Evolutionary conservation across 1,140 invertebrate species (phyloP), one percentile per base, ranked within the genome.

Genomic region (Brachionus rotundiformis): DNA sequence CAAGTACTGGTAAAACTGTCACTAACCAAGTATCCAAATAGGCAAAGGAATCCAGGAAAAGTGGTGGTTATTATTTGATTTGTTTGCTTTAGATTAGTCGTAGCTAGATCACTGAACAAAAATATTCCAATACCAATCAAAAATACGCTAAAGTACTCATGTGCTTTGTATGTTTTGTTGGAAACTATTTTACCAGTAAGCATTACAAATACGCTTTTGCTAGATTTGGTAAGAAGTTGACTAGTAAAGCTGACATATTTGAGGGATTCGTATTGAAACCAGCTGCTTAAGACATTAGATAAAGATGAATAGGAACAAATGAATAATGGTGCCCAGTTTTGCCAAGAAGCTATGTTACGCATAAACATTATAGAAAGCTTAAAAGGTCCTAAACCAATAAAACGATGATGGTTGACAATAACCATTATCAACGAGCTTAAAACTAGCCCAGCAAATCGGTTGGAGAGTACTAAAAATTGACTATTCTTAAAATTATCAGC

Each of bases 1-100:
- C 96, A 99, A 87, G 97, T 98, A 71, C 95, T 94, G 8, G 97
- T 99, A 88, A 99, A 99, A 88, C 95, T 95, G 89, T 99, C 97
- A 88, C 96, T 95, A 49, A 92, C 87, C 91, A 99, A 93, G 88
- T 82, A 75, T 16, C 92, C 91, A 83, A 61, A 90, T 83, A 99
- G 90, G 82, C 98, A 91, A 82, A 95, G 89, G 25, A 95, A 86
- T 47, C 96, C 96, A 13, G 94, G 94, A 65, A 94, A 86, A 27
- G 94, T 94, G n/a, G 94, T 95, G 7, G 91, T 84, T 11, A 79
- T 84, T n/a, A 80, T 83, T 23, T 49, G 27, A 27, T 47, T 81
- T 25, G 61, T 47, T 16, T 49, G 19, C 3, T 73, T 59, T 29
- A 63, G 11, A 10, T 54, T 36, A 16, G 33, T 79, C 2, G 27